These are phyloP conservation scores for Siphamia tubifer DNA, from an alignment of 2,113 vertebrate species.

Conservation along the genomic window DNA sequence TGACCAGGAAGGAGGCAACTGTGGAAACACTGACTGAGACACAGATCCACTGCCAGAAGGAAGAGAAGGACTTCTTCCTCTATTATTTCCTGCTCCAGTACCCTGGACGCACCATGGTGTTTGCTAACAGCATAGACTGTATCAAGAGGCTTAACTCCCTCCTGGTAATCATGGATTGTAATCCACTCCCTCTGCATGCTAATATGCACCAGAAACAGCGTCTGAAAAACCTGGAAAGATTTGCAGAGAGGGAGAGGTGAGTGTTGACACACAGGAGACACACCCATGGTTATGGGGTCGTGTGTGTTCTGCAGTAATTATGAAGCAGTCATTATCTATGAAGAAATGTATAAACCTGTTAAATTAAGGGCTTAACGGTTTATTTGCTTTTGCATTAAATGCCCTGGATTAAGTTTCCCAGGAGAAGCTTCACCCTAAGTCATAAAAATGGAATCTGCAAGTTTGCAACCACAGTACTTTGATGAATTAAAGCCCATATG, in stretches of 20 bases:
- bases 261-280: too few species aligned
- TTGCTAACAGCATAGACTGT: slow-evolving; percentile 97
- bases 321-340: not conserved
- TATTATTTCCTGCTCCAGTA: slow-evolving; percentile 95
- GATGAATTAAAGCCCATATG: too few species aligned
- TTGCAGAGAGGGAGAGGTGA: slow-evolving; percentile 90
- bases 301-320: not conserved
- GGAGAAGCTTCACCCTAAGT: not conserved
- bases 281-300: too few species aligned
- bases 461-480: not conserved
- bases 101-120: slow-evolving; percentile 94
- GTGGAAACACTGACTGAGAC: slow-evolving; percentile 94
- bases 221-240: slow-evolving; percentile 94
- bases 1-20: slow-evolving; percentile 92
- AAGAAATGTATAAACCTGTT: not conserved
- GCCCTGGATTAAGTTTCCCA: not conserved
- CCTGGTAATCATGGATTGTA: slow-evolving; percentile 87
- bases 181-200: slow-evolving; percentile 89
- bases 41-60: slow-evolving; percentile 88
- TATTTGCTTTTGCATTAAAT: not conserved
- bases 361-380: not conserved
- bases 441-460: not conserved
- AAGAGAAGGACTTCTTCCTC: slow-evolving; percentile 93
- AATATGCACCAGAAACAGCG: slow-evolving; percentile 99
- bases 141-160: slow-evolving; percentile 92